These are phyloP conservation scores for Oreamnos americanus DNA, from an alignment of 2,113 vertebrate genomes.

Conservation along the genomic window DNA sequence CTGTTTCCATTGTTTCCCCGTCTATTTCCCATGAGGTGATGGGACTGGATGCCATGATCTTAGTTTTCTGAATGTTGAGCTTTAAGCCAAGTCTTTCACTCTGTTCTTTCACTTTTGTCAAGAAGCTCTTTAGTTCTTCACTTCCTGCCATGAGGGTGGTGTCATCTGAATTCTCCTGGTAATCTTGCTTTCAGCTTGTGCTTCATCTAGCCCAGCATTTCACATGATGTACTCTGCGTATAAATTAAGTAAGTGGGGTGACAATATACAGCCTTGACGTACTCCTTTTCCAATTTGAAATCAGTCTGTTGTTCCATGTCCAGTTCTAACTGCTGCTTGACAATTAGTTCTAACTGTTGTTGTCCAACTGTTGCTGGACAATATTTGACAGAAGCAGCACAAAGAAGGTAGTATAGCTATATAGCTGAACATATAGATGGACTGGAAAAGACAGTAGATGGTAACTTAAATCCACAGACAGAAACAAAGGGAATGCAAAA, in stretches of 20 bases:
- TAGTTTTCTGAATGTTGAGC: background rate
- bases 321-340: background rate
- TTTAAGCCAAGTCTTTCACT: background rate
- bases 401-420: background rate
- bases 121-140: background rate
- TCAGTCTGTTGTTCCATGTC: background rate
- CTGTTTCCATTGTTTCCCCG: background rate
- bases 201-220: background rate
- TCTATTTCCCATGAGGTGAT: background rate
- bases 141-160: background rate
- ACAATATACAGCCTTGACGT: background rate
- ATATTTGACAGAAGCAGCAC: background rate
- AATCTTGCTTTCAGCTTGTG: background rate
- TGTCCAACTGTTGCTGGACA: background rate
- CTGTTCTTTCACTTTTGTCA: background rate
- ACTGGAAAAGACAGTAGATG: background rate
- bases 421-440: background rate
- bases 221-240: accelerated
- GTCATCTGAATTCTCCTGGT: background rate
- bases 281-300: background rate
- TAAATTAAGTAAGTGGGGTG: background rate
- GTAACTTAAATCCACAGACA: background rate
- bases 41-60: background rate
- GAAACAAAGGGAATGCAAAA: background rate
- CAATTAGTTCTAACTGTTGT: background rate